Conservation (phyloP, 2,888 invertebrate genomes). For the Polietes domitor region DNA sequence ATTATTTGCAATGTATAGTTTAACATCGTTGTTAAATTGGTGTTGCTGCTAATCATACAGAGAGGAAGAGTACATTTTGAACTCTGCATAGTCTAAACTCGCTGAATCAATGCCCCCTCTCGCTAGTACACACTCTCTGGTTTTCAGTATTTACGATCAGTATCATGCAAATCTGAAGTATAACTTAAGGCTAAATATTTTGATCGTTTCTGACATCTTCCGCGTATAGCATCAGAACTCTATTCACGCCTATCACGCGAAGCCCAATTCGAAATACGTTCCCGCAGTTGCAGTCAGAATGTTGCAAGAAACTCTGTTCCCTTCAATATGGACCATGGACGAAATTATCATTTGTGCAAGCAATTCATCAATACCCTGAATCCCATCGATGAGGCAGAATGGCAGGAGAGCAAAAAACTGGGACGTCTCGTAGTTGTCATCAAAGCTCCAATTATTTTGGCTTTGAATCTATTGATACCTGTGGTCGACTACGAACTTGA, state of each 20-base stretch:
- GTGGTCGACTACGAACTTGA: slow-evolving; percentile 60
- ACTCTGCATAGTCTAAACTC: too few relatives aligned
- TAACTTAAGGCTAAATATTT: too few relatives aligned
- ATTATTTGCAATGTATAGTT: too few relatives aligned
- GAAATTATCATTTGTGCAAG: slow-evolving; percentile 35
- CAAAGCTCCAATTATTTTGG: slow-evolving; percentile 82
- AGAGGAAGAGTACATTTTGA: too few relatives aligned
- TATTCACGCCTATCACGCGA: slow-evolving; percentile 9
- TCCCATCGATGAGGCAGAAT: slow-evolving; percentile 62
- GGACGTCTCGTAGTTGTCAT: slow-evolving; percentile 67
- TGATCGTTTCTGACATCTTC: too few relatives aligned
- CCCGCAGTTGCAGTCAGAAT: slow-evolving; percentile 12
- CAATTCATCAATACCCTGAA: slow-evolving; percentile 68
- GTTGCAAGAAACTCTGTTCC: background rate
- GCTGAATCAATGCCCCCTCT: too few relatives aligned
- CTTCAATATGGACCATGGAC: slow-evolving; percentile 9
- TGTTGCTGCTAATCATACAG: too few relatives aligned
- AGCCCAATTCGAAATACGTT: slow-evolving; percentile 37
- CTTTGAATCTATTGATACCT: slow-evolving; percentile 81
- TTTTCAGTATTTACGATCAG: too few relatives aligned
- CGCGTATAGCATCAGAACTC: slow-evolving; percentile 11
- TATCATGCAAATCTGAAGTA: too few relatives aligned
- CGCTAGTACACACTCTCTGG: too few relatives aligned
- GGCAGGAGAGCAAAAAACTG: slow-evolving; percentile 40
- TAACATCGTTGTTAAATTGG: too few relatives aligned